phyloP scores from a whole-genome alignment of 2,888 invertebrate species.

The Venusia cambrica region DNA sequence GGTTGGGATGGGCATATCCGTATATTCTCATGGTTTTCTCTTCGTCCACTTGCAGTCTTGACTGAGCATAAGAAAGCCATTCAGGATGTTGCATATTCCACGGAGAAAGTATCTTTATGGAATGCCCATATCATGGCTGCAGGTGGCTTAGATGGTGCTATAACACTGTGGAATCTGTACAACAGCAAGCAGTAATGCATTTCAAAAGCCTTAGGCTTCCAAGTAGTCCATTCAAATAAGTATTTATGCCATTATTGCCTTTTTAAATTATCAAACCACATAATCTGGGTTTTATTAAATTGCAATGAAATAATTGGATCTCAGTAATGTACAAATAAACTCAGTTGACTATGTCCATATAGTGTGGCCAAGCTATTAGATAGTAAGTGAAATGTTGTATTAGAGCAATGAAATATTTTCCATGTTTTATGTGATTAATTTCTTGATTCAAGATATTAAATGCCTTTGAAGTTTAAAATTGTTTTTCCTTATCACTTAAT shows the following conservation, averaged over 20 bases:
- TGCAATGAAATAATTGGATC: slow-evolving; percentile 60
- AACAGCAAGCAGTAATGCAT: slow-evolving; percentile 71
- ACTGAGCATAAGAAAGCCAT: slow-evolving; percentile 87
- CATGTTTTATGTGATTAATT: slow-evolving; percentile 62
- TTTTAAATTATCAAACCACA: slow-evolving; percentile 42
- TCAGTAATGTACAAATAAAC: slow-evolving; percentile 61
- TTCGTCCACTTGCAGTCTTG: slow-evolving; percentile 86
- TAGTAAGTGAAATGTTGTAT: slow-evolving; percentile 56
- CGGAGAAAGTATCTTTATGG: slow-evolving; percentile 83
- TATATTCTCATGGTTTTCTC: slow-evolving; percentile 89
- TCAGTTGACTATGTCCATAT: slow-evolving; percentile 30
- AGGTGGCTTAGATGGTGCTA: slow-evolving; percentile 86
- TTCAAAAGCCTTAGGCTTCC: slow-evolving; percentile 19
- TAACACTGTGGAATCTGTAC: slow-evolving; percentile 91
- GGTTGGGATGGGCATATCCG: slow-evolving; percentile 89
- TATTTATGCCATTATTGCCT: slow-evolving; percentile 55
- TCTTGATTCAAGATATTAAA: slow-evolving; percentile 56
- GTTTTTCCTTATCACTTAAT: slow-evolving; percentile 27
- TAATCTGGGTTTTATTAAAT: slow-evolving; percentile 41
- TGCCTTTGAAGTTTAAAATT: slow-evolving; percentile 41
- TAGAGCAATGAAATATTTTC: slow-evolving; percentile 62
- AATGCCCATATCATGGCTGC: slow-evolving; percentile 90
- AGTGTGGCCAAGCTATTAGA: slow-evolving; percentile 55
- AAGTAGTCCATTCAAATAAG: slow-evolving; percentile 22
- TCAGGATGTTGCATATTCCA: slow-evolving; percentile 87